Conservation (phyloP, 2,888 invertebrate species). For the Argynnis bischoffii region DNA sequence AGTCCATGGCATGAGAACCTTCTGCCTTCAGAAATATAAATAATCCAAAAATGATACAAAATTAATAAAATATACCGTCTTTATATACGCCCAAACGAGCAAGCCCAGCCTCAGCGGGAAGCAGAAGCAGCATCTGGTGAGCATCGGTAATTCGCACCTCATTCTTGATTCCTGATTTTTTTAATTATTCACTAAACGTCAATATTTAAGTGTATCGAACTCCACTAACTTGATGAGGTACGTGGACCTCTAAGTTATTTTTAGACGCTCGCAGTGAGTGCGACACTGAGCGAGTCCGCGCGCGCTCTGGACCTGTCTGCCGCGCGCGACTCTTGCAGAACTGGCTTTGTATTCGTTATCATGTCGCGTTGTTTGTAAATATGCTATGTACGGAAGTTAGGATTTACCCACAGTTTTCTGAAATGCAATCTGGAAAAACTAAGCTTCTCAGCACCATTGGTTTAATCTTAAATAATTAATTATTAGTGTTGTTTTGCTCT, state of each 20-base stretch:
- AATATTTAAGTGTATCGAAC: background rate
- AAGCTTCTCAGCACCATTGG: background rate
- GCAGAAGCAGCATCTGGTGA: slow-evolving; percentile 41
- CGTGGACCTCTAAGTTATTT: too few species aligned
- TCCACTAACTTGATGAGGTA: too few species aligned
- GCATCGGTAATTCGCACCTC: slow-evolving; percentile 38
- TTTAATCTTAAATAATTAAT: background rate
- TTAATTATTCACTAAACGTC: background rate
- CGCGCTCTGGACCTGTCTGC: background rate
- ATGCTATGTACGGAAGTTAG: background rate
- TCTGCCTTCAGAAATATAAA: too few species aligned
- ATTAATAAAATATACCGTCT: slow-evolving; percentile 42
- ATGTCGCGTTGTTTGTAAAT: slow-evolving; percentile 7
- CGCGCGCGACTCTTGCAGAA: background rate
- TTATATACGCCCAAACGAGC: slow-evolving; percentile 44
- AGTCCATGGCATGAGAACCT: too few species aligned
- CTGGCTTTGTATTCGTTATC: slow-evolving; percentile 5
- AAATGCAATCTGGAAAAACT: background rate
- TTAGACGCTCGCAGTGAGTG: too few species aligned
- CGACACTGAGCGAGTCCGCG: too few species aligned
- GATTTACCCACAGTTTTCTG: background rate
- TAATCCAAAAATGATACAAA: background rate
- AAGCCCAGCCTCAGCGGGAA: slow-evolving; percentile 42
- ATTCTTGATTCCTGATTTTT: slow-evolving; percentile 30
- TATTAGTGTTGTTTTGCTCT: too few species aligned